Conservation (phyloP, 2,888 invertebrate genomes). For the Athrips mouffetella region DNA sequence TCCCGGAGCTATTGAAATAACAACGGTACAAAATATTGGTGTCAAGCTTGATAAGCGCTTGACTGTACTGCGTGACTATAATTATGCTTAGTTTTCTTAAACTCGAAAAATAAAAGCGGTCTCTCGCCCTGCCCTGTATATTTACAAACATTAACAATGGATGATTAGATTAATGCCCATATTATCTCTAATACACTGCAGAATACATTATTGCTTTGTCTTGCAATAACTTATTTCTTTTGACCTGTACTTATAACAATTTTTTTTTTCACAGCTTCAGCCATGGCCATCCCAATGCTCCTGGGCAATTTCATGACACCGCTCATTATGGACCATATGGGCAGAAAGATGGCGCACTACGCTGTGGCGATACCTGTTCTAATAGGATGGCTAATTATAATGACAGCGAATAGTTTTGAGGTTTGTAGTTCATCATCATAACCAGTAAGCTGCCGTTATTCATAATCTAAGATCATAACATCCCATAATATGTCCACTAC, state of each 20-base stretch:
- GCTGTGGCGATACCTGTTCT: slow-evolving; percentile 60
- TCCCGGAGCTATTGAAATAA: no score
- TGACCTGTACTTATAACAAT: not conserved
- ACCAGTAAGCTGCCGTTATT: no score
- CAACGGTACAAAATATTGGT: no score
- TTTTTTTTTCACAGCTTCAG: no score
- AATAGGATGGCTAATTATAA: slow-evolving; percentile 69
- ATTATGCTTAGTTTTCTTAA: no score
- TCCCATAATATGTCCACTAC: no score
- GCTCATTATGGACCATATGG: slow-evolving; percentile 65
- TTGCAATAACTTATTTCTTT: not conserved
- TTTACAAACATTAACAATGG: no score
- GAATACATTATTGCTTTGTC: not conserved
- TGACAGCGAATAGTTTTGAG: slow-evolving; percentile 48
- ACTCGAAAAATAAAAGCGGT: no score
- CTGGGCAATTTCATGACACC: slow-evolving; percentile 42
- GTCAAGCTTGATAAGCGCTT: no score
- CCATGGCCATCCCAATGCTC: slow-evolving; percentile 36
- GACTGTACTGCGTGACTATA: no score
- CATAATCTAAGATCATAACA: no score
- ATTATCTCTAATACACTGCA: not conserved
- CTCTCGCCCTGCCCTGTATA: no score
- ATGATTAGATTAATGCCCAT: not conserved
- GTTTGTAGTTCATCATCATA: slow-evolving; percentile 18
- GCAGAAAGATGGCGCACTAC: slow-evolving; percentile 66